phyloP scores from a whole-genome alignment of 2,113 vertebrate genomes.

The Macaca nemestrina region DNA sequence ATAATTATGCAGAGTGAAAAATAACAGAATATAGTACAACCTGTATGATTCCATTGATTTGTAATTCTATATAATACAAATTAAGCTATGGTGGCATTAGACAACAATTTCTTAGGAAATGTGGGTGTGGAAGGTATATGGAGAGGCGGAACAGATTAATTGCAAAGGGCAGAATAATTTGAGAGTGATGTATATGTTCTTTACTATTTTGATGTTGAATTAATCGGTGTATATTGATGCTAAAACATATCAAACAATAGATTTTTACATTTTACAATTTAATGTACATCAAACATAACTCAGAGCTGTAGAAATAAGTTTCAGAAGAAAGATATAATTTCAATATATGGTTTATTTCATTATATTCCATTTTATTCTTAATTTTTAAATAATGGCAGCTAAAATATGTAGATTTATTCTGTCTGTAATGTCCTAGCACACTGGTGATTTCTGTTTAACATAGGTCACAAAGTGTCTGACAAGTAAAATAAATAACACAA shows the following conservation, averaged over 20 bases:
- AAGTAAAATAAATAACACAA: conserved; percentile 68
- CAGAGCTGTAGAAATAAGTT: neutral
- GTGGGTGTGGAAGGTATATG: fast-evolving
- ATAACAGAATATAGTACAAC: neutral
- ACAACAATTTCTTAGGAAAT: neutral
- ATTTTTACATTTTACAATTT: neutral
- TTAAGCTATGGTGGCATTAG: neutral
- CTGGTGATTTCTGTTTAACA: conserved; percentile 55
- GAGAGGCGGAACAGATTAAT: neutral
- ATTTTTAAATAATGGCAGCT: neutral
- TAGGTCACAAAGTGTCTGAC: conserved; percentile 55
- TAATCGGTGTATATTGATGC: neutral
- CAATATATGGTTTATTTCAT: neutral
- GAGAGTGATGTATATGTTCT: fast-evolving
- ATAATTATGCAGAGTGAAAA: neutral
- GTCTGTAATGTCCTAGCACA: neutral
- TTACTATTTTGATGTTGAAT: neutral
- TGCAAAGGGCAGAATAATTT: neutral
- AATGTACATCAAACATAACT: neutral
- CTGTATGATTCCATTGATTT: neutral
- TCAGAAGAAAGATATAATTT: neutral
- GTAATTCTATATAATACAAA: neutral
- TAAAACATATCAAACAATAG: neutral
- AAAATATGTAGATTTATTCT: conserved; percentile 64
- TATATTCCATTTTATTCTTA: neutral